phyloP scores from a whole-genome alignment of 2,113 vertebrate genomes.

The Leptobrachium ailaonicum region DNA sequence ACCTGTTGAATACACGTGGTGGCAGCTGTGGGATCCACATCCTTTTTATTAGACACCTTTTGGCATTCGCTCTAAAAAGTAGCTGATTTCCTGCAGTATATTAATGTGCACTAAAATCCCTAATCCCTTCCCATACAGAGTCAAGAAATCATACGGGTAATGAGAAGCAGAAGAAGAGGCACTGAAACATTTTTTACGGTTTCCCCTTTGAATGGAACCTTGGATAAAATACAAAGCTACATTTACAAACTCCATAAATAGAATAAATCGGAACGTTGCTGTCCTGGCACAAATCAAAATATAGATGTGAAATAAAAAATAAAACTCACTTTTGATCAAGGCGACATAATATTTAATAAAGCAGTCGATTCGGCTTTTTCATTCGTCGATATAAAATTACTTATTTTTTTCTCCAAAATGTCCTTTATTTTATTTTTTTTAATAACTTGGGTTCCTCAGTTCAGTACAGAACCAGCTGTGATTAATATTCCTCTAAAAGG shows the following conservation, averaged over 20 bases:
- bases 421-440: no score
- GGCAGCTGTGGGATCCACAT: neutral
- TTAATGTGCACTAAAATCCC: conserved; percentile 1
- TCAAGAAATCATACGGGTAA: neutral
- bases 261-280: neutral
- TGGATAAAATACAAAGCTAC: conserved; percentile 1
- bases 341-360: neutral
- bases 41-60: conserved; percentile 3
- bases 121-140: conserved; percentile 13
- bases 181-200: conserved; percentile 12
- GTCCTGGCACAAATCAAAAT: neutral
- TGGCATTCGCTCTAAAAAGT: neutral
- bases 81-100: neutral
- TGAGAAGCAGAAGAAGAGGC: neutral
- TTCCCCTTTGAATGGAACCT: no score
- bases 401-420: no score
- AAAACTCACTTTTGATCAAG: conserved; percentile 12
- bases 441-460: neutral
- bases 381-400: no score
- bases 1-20: neutral
- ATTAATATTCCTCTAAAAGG: conserved; percentile 25
- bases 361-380: no score
- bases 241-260: conserved; percentile 9
- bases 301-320: neutral
- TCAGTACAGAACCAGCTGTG: neutral